Base-by-base conservation (phyloP, 2,888 invertebrate species). In the Trilocha varians region DNA sequence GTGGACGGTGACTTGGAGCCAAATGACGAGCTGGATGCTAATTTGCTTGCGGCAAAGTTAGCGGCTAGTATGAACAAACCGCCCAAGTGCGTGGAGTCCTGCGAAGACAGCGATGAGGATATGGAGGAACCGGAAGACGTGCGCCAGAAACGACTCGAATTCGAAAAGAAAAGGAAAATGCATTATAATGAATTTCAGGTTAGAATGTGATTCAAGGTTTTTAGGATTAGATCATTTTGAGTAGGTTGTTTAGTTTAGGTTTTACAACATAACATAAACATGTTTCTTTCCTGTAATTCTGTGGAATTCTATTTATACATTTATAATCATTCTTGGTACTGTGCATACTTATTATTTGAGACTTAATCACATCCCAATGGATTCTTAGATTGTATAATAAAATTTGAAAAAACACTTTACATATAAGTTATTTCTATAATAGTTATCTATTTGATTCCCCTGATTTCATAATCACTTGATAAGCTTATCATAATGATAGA, bases 111-210 rank as follows among this genome's bases (percentile, higher is more conserved):
- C 45, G 90, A 89, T 25, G 89, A 89, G 45, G 88, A 88, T 33
- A 84, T 78, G 58, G 79, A 87, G 9, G 87, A 90, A 60, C 85
- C 89, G 8, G 90, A 89, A 43, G 91, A 91, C 52, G 87, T 87
- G 51, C 87, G 87, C 65, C 87, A 87, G 55, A 90, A 90, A 60
- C 88, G 93, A 59, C 87, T 90, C 61, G 91, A 91, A 47, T 99
- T 99, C 66, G 96, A 98, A 77, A 90, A 91, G 55, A 98, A 97
- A 70, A 89, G 99, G 48, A 98, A 97, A 87, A 92, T 94, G 59
- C 99, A 99, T 67, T 99, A 99, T 79, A 97, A 98, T 77, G 99
- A 99, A 78, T 99, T 95, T 77, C 85, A 85, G 75, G 84, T 83
- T 38, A 47, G 60, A 34, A 34, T 32, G 36, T 11, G 34, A 33